phyloP scores from a whole-genome alignment of 2,888 invertebrate species.

The Molorchus minor region DNA sequence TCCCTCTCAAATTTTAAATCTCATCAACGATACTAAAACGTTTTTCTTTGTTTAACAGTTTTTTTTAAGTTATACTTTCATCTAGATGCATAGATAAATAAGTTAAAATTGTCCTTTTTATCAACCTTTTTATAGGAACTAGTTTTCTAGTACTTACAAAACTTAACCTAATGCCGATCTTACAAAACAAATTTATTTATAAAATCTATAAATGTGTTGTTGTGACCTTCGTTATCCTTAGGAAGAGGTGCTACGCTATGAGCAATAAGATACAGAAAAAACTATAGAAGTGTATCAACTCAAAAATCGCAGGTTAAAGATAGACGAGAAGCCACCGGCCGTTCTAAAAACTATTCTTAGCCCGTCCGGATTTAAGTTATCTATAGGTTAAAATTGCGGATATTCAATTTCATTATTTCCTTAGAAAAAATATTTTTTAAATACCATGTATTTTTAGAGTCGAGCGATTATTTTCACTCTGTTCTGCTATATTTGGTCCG shows the following conservation, averaged over 20 bases:
- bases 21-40: too few species aligned
- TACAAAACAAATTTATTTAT: not conserved
- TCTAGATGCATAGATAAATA: too few species aligned
- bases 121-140: too few species aligned
- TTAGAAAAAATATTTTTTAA: not conserved
- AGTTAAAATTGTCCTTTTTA: too few species aligned
- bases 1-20: too few species aligned
- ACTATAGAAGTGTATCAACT: slow-evolving; percentile 26
- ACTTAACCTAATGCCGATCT: not conserved
- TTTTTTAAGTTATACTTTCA: too few species aligned
- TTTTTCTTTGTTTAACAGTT: too few species aligned
- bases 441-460: slow-evolving; percentile 7
- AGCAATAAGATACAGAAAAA: not conserved
- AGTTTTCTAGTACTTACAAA: too few species aligned
- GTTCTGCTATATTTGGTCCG: not conserved
- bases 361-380: slow-evolving; percentile 21
- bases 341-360: slow-evolving; percentile 48
- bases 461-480: not conserved
- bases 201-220: slow-evolving; percentile 6
- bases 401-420: slow-evolving; percentile 14
- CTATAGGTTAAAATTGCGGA: slow-evolving; percentile 24
- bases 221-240: slow-evolving; percentile 7
- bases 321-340: slow-evolving; percentile 44
- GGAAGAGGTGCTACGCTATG: not conserved
- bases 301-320: slow-evolving; percentile 44